Percentiles rank a stretch among this genome's conserved stretches.
Evolutionary conservation across 2,888 invertebrate species (phyloP).

Genomic region (Ypsolopha sequella): DNA sequence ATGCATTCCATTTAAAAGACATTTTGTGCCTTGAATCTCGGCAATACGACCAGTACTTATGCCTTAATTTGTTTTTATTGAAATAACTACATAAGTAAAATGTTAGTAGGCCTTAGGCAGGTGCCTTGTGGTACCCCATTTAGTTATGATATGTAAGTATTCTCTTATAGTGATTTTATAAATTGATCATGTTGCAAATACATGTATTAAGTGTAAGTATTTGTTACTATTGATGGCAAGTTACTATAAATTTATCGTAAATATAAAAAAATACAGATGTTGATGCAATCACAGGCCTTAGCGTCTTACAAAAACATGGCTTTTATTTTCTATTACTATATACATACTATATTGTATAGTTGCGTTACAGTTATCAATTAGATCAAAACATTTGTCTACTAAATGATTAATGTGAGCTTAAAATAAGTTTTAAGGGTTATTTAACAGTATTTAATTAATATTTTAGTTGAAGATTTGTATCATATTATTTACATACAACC

Average conservation of each 20-base stretch:
- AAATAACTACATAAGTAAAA: neutral
- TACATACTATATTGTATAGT: no score
- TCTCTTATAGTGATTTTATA: no score
- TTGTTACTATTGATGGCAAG: no score
- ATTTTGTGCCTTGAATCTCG: slow-evolving; percentile 22
- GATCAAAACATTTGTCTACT: neutral
- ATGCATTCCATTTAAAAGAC: slow-evolving; percentile 13
- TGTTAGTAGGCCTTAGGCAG: slow-evolving; percentile 21
- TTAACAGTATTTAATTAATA: neutral
- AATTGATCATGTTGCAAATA: no score
- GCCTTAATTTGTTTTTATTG: slow-evolving; percentile 6
- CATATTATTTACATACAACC: no score
- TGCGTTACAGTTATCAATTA: neutral
- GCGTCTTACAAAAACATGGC: neutral
- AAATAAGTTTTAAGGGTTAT: neutral
- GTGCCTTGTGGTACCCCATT: slow-evolving; percentile 29
- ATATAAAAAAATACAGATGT: no score
- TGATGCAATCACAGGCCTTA: neutral
- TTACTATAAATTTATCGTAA: no score
- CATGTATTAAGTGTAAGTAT: no score
- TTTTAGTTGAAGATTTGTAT: no score
- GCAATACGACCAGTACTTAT: neutral
- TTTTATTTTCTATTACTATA: no score
- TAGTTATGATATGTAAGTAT: no score
- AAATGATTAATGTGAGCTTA: neutral